Evolutionary conservation across 2,113 vertebrate genomes (phyloP).

Genomic region (Caloenas nicobarica): DNA sequence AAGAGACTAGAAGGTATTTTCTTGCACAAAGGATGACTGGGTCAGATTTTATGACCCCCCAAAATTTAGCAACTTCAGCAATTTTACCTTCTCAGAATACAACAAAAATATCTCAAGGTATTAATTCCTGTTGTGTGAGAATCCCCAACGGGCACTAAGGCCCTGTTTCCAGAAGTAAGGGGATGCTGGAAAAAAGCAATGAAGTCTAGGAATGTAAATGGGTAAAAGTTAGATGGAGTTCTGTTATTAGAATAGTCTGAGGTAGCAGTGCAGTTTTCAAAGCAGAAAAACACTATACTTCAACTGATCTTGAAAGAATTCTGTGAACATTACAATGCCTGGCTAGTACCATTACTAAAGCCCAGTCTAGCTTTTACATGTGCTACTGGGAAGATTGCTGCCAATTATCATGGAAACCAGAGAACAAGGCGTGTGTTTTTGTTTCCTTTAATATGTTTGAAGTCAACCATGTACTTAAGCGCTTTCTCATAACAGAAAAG

Average conservation of each 20-base stretch:
- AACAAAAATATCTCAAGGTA: background rate
- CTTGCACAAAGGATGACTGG: background rate
- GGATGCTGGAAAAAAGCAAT: background rate
- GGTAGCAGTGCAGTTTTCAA: background rate
- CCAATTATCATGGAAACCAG: background rate
- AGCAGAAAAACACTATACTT: background rate
- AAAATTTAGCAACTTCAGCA: background rate
- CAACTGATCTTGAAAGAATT: background rate
- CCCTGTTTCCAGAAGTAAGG: background rate
- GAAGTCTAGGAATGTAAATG: background rate
- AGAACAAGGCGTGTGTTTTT: background rate
- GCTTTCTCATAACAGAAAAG: background rate
- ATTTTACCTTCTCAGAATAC: background rate
- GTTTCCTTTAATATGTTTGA: background rate
- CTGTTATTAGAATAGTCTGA: background rate
- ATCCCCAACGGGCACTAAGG: background rate
- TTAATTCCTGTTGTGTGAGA: background rate
- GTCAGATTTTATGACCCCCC: background rate
- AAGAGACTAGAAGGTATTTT: background rate
- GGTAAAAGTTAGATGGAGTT: background rate
- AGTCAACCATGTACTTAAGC: background rate
- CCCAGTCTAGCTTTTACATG: background rate
- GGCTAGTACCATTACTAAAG: background rate
- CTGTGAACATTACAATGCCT: background rate
- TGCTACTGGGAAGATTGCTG: background rate